Base-by-base conservation (phyloP, 2,113 vertebrate genomes). In the Anoplopoma fimbria region DNA sequence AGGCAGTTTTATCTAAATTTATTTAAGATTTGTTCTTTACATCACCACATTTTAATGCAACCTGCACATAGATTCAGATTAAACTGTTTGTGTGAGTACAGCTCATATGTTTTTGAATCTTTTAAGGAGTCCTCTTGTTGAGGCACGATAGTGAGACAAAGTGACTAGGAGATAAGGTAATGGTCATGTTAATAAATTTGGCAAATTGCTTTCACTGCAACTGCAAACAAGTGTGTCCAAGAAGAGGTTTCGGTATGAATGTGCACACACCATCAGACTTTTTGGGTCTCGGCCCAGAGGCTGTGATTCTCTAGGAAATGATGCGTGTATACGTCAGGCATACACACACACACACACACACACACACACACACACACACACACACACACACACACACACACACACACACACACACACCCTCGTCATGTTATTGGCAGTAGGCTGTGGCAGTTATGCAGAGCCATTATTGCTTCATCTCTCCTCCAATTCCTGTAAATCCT, bases 401-500 rank as follows among this genome's bases (percentile, higher is more conserved):
- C 9, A 9, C 29, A 60, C 40, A 63, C 61, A 25, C 1, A 15
- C n/a, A 33, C 36, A 8, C 1, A 0, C 29, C 62, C 23, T 31
- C 3, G 0, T 53, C 36, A 25, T 64, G 69, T 76, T 38, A 23
- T 75, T 81, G 69, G 83, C 71, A 63, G 38, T 6, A n/a, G 15
- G 23, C 47, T 21, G 3, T 9, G 60, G 49, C 31, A 13, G 25
- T 70, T 38, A 2, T 40, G 33, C n/a, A 72, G 33, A 80, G 15
- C 42, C 1, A 15, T 51, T 76, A 47, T 69, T 84, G 33, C 58
- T 9, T 77, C 45, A 86, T 49, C 42, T 55, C 72, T 69, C 21
- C 49, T 47, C 51, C 45, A 71, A 10, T 89, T 87, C 74, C 64
- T 13, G 65, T 75, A 85, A 88, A 88, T 87, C 70, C 79, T 67